These are phyloP conservation scores for Alca torda DNA, from an alignment of 2,797 vertebrate genomes.

Conservation along the genomic window DNA sequence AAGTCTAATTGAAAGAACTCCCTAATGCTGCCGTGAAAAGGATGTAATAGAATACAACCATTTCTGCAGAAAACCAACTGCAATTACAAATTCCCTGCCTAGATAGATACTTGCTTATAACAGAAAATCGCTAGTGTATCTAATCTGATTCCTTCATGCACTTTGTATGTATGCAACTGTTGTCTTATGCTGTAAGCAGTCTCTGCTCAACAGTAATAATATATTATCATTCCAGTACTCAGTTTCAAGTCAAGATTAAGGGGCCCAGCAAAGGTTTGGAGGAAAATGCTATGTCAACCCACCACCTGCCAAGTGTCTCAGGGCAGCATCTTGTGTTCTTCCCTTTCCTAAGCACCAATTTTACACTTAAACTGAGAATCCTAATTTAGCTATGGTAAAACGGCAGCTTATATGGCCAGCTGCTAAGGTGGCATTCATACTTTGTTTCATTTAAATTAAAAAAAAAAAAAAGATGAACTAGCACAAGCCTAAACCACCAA, in stretches of 20 bases:
- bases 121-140: neutral
- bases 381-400: neutral
- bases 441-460: neutral
- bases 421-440: neutral
- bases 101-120: neutral
- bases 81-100: neutral
- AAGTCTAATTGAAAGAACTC: neutral
- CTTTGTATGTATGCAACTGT: neutral
- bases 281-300: neutral
- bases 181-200: neutral
- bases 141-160: neutral
- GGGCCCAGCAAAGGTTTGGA: neutral
- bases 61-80: slow-evolving; percentile 6
- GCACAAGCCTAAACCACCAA: neutral
- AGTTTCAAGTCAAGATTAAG: neutral
- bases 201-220: neutral
- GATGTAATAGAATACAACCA: neutral
- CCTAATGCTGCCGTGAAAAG: neutral
- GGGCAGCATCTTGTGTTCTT: neutral
- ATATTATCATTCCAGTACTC: neutral
- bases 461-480: neutral
- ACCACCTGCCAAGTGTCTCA: neutral
- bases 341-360: neutral
- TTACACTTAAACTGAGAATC: slow-evolving; percentile 1
- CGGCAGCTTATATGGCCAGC: neutral